Percentiles rank a stretch among this genome's conserved stretches.
Evolutionary conservation across 2,888 invertebrate species (phyloP).

Genomic region (Empis stercorea): DNA sequence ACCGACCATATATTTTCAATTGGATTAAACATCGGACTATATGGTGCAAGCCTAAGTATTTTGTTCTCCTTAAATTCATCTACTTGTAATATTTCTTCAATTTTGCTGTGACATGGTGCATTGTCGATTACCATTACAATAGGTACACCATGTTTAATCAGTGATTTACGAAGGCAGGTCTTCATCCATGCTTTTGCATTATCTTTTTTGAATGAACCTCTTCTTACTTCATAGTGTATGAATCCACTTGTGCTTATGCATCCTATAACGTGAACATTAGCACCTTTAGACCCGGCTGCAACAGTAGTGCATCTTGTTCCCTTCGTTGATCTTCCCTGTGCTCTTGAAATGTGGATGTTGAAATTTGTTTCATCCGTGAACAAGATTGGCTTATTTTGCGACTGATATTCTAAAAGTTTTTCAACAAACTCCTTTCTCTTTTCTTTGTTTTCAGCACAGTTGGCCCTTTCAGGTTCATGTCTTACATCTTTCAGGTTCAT

Average conservation of each 20-base stretch:
- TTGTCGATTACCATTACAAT: neutral
- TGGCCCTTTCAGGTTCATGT: too few species aligned
- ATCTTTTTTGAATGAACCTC: neutral
- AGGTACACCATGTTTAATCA: neutral
- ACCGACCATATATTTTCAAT: neutral
- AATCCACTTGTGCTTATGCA: neutral
- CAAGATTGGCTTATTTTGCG: slow-evolving; percentile 1
- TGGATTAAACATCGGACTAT: neutral
- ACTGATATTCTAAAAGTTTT: neutral
- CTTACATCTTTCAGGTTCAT: too few species aligned
- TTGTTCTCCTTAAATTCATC: neutral
- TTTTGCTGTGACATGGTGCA: neutral
- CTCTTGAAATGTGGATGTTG: neutral
- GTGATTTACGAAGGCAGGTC: neutral
- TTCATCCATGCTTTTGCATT: slow-evolving; percentile 1
- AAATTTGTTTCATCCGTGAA: neutral
- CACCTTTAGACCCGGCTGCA: neutral
- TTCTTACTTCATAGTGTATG: neutral
- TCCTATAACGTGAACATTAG: neutral
- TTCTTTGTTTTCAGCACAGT: neutral
- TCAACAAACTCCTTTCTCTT: neutral
- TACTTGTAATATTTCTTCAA: neutral
- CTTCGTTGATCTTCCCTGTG: neutral
- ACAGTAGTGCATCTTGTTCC: neutral
- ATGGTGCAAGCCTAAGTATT: neutral